Evolutionary conservation across 2,888 invertebrate genomes (phyloP).

Genomic region (Deilephila porcellus): DNA sequence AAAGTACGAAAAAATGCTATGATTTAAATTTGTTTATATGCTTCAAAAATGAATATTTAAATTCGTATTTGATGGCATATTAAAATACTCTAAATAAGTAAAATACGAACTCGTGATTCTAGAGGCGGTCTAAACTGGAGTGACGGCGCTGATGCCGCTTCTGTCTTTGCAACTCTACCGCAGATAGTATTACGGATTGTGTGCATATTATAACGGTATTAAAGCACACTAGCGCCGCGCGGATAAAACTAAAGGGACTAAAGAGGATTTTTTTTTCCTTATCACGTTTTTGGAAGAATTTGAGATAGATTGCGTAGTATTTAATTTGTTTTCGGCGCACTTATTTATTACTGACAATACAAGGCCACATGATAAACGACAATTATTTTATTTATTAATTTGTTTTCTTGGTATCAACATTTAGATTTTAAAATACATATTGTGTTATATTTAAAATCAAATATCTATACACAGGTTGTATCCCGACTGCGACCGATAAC

Average conservation of each 20-base stretch:
- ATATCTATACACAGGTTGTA: too few species aligned
- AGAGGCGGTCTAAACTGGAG: constrained; percentile 8
- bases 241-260: constrained; percentile 44
- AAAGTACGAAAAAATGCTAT: too few species aligned
- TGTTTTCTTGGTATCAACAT: not conserved
- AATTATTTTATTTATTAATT: not conserved
- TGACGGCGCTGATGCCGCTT: constrained; percentile 54
- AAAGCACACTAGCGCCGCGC: constrained; percentile 49
- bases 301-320: not conserved
- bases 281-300: not conserved
- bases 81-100: not conserved
- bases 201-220: constrained; percentile 57
- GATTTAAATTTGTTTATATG: too few species aligned
- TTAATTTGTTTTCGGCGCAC: not conserved
- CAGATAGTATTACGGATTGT: not conserved
- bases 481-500: too few species aligned
- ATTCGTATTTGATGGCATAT: not conserved
- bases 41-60: not conserved
- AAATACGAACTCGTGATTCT: not conserved
- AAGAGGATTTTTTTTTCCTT: not conserved
- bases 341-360: not conserved
- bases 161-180: constrained; percentile 43
- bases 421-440: not conserved
- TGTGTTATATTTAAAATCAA: too few species aligned
- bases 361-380: not conserved